Percentiles rank a stretch among this genome's conserved stretches.
phyloP scores from a whole-genome alignment of 2,888 invertebrate genomes.

The Bellardia bayeri region DNA sequence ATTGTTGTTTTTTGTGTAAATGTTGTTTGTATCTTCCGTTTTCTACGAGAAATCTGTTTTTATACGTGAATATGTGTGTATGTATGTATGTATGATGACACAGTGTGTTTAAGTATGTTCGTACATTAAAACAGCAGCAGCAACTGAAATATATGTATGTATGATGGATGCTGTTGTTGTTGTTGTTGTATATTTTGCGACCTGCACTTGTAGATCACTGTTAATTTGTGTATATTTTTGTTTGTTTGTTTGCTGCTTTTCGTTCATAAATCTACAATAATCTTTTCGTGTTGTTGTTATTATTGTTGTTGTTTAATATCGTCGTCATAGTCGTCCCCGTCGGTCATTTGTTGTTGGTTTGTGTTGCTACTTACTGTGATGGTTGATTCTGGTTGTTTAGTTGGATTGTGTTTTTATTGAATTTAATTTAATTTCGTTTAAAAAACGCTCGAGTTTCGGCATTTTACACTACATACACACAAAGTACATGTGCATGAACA shows the following conservation, averaged over 20 bases:
- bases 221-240: slow-evolving; percentile 57
- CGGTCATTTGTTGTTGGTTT: slow-evolving; percentile 51
- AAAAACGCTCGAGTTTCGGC: slow-evolving; percentile 67
- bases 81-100: neutral
- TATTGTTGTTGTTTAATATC: slow-evolving; percentile 60
- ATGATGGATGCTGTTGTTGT: slow-evolving; percentile 52
- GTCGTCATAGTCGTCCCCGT: slow-evolving; percentile 43
- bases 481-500: slow-evolving; percentile 5
- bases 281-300: slow-evolving; percentile 46
- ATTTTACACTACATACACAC: slow-evolving; percentile 58
- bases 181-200: slow-evolving; percentile 55
- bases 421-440: slow-evolving; percentile 82
- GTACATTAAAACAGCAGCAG: neutral
- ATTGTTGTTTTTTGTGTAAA: slow-evolving; percentile 37
- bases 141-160: neutral
- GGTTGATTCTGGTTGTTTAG: slow-evolving; percentile 33
- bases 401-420: slow-evolving; percentile 79
- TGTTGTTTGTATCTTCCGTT: slow-evolving; percentile 49
- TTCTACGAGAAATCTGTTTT: slow-evolving; percentile 34
- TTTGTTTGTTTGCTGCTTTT: slow-evolving; percentile 41
- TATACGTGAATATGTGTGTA: neutral
- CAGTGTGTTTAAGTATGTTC: neutral
- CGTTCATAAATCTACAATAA: slow-evolving; percentile 42
- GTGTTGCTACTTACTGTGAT: slow-evolving; percentile 48
- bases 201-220: slow-evolving; percentile 70